Conservation (phyloP, 2,888 invertebrate species). For the Serrognathus titanus region DNA sequence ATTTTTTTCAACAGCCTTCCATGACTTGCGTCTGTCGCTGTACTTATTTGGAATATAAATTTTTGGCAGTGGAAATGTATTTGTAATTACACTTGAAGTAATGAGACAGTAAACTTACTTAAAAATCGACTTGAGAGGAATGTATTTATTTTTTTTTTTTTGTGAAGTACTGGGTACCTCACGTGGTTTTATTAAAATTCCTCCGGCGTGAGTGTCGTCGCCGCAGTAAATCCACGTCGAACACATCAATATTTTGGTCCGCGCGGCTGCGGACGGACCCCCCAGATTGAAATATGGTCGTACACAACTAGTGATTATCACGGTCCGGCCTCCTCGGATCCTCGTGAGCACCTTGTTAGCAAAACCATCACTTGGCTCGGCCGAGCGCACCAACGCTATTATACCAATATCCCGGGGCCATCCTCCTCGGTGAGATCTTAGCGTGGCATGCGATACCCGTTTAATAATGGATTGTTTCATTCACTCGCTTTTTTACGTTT, state of each 20-base stretch:
- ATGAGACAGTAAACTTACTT: too few species aligned
- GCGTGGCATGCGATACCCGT: constrained; percentile 1
- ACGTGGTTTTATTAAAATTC: too few species aligned
- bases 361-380: constrained; percentile 45
- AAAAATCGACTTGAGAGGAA: too few species aligned
- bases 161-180: too few species aligned
- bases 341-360: constrained; percentile 47
- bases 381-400: constrained; percentile 25
- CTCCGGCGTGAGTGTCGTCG: too few species aligned
- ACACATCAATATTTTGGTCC: constrained; percentile 1
- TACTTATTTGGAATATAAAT: too few species aligned
- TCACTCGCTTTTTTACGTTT: background rate
- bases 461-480: constrained; percentile 4
- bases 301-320: constrained; percentile 2
- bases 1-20: too few species aligned
- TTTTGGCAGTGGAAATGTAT: too few species aligned
- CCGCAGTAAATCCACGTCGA: too few species aligned
- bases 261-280: background rate
- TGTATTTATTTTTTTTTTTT: too few species aligned
- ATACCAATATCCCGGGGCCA: constrained; percentile 30
- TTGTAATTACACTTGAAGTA: too few species aligned
- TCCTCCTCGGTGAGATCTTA: constrained; percentile 10
- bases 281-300: constrained; percentile 4
- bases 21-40: too few species aligned
- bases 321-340: constrained; percentile 1